Base-by-base conservation (phyloP, 2,797 vertebrate genomes). In the Taenioides sp. region DNA sequence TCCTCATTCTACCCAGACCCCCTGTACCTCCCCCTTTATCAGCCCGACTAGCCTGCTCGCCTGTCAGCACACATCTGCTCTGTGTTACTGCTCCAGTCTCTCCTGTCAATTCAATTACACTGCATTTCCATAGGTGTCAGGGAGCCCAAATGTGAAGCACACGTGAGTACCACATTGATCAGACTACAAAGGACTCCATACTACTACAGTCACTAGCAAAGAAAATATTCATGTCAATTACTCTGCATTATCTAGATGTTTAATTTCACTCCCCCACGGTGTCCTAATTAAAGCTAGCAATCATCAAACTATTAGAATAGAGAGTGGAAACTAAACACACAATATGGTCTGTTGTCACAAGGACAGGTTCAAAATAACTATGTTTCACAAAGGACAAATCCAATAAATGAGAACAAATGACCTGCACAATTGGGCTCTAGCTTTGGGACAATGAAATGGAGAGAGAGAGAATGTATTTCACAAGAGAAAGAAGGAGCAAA, bases 51-150 rank as follows among this genome's bases (percentile, higher is more conserved):
- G 25, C 62, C 62, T 25, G 22, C 71, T 34, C 18, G 67, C 71
- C 76, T 83, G 79, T 88, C 86, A 88, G 71, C 52, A 28, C 74
- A 87, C 91, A 91, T 92, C 88, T 92, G 90, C 78, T 90, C 67
- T 14, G 31, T 54, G 81, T 90, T 91, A 90, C 82, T 54, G 63
- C 79, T 37, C 71, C 28, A 81, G 72, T 75, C 84, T 81, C 69
- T 28, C 66, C 86, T 89, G 87, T 89, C 90, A 80, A 81, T 84
- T 86, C 82, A 84, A 90, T 90, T 80, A 86, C 63, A 23, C 67
- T 83, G 77, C 69, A 76, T 79, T 69, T 77, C 72, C 58, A 69
- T 72, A 77, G 80, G 80, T 87, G 69, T 63, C 71, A 77, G 71
- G 43, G 55, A 40, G 43, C 22, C 65, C 58, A 67, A 61, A 77